Conservation (phyloP, 2,888 invertebrate genomes). For the Lagria hirta region DNA sequence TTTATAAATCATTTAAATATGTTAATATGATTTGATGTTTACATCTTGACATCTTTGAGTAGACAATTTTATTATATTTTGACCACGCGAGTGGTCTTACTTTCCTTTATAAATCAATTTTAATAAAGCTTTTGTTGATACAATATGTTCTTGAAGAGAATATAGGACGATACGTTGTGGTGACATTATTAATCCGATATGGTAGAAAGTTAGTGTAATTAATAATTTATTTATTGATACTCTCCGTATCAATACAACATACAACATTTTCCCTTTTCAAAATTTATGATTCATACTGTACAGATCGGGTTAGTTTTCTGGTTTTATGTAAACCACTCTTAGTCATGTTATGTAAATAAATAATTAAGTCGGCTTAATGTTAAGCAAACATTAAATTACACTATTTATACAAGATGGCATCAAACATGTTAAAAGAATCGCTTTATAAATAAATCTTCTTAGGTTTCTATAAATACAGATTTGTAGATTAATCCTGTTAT, state of each 20-base stretch:
- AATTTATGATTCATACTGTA: constrained; percentile 7
- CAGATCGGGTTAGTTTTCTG: constrained; percentile 12
- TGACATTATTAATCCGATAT: constrained; percentile 23
- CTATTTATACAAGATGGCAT: constrained; percentile 19
- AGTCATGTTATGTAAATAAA: constrained; percentile 22
- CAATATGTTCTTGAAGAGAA: too few species aligned
- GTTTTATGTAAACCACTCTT: constrained; percentile 6
- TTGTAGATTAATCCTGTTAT: not conserved
- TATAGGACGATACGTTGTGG: too few species aligned
- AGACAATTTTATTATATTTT: too few species aligned
- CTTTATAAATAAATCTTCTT: constrained; percentile 18
- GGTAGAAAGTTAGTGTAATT: constrained; percentile 32
- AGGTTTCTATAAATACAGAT: not conserved
- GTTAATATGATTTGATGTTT: constrained; percentile 28
- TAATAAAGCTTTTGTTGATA: too few species aligned
- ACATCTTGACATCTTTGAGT: too few species aligned
- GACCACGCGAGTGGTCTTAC: too few species aligned
- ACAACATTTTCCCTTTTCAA: constrained; percentile 1
- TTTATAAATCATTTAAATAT: constrained; percentile 34
- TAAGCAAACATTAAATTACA: constrained; percentile 22
- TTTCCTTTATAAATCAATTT: too few species aligned
- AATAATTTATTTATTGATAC: not conserved
- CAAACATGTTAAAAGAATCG: constrained; percentile 13
- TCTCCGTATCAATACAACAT: constrained; percentile 1
- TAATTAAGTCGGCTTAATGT: constrained; percentile 22